Evolutionary conservation across 2,888 invertebrate genomes (phyloP).

Genomic region (Monopis laevigella): DNA sequence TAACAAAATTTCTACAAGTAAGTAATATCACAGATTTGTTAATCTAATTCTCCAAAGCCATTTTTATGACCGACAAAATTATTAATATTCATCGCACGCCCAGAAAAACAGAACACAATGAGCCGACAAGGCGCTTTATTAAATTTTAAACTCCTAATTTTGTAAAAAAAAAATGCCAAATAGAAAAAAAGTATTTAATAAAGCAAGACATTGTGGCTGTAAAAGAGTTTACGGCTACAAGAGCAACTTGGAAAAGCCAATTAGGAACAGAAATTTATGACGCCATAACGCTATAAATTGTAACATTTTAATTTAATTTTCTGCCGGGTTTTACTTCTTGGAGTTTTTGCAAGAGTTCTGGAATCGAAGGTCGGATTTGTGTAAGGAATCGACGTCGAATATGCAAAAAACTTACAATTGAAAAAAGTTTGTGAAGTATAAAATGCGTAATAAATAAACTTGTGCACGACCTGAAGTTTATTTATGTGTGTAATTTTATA

Average conservation of each 20-base stretch:
- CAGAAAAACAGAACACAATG: conserved; percentile 1
- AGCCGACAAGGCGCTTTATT: conserved; percentile 10
- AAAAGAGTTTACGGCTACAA: conserved; percentile 49
- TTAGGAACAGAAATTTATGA: conserved; percentile 57
- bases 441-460: too few species aligned
- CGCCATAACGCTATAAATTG: conserved; percentile 48
- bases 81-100: background rate
- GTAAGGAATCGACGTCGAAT: conserved; percentile 31
- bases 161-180: background rate
- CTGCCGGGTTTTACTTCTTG: conserved; percentile 27
- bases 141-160: conserved; percentile 3
- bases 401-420: conserved; percentile 23
- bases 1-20: too few species aligned
- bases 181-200: conserved; percentile 31
- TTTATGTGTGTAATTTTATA: too few species aligned
- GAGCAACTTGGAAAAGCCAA: conserved; percentile 47
- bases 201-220: conserved; percentile 48
- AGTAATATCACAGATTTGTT: too few species aligned
- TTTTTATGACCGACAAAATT: too few species aligned
- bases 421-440: too few species aligned
- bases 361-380: conserved; percentile 22
- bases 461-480: too few species aligned
- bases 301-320: conserved; percentile 59
- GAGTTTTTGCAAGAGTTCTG: conserved; percentile 14
- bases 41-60: too few species aligned